These are phyloP conservation scores for Eucidaris tribuloides DNA, from an alignment of 35 echinoderm and acorn worm species.

Conservation along the genomic window DNA sequence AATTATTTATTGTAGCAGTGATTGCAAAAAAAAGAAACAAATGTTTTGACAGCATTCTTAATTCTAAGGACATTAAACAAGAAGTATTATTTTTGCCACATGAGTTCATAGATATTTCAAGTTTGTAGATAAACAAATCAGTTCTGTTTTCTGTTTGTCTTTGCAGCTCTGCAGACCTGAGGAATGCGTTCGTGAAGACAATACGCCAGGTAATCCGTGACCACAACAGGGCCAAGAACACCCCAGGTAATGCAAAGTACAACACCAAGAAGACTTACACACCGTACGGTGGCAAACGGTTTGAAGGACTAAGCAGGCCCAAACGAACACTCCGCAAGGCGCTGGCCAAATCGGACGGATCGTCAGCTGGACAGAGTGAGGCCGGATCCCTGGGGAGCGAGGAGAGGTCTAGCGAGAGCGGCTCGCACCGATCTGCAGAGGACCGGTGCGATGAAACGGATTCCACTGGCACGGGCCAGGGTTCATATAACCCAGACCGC, in stretches of 20 bases:
- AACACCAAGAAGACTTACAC: conserved; percentile 54
- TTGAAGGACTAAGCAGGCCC: conserved; percentile 45
- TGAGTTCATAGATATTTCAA: no score
- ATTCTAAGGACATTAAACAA: no score
- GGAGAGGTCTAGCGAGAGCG: conserved; percentile 77
- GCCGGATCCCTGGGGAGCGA: conserved; percentile 72
- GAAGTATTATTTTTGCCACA: no score
- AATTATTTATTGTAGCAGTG: no score
- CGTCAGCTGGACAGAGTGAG: conserved; percentile 50
- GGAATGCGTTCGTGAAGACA: conserved; percentile 65
- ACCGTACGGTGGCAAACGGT: conserved; percentile 69
- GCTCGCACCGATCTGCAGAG: conserved; percentile 44
- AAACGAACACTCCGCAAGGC: conserved; percentile 68
- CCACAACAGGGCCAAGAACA: conserved; percentile 57
- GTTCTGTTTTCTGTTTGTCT: conserved; percentile 4
- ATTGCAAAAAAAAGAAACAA: no score
- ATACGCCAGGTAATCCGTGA: conserved; percentile 68
- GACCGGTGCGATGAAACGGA: conserved; percentile 66
- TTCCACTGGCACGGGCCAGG: conserved; percentile 69
- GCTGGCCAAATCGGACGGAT: background rate
- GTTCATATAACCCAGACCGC: conserved; percentile 1
- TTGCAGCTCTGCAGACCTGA: conserved; percentile 64
- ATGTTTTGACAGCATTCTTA: no score
- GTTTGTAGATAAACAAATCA: background rate
- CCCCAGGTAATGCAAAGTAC: conserved; percentile 26